Evolutionary conservation across 1,140 invertebrate genomes (phyloP), one percentile per base, ranked within the genome.

Genomic region (Drosophila neocordata): DNA sequence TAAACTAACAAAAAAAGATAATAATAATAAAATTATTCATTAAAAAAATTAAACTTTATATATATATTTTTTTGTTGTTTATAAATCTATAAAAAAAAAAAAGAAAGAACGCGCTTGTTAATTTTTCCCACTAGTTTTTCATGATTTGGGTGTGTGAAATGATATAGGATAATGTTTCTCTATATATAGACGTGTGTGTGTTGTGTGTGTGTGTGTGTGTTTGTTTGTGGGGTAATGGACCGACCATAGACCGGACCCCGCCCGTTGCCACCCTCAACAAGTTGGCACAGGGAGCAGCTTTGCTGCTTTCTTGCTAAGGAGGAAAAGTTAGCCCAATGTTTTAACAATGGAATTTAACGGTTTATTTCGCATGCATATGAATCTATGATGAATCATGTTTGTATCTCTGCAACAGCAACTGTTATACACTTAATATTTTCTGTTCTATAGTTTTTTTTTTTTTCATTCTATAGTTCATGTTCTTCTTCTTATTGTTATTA

Each of bases 21-120:
- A 80, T 77, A 69, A 64, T 67, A 63, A 73, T 61, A 73, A 76
- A 79, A 72, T 67, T 57, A 68, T 78, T 71, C 58, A 69, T 78
- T 69, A 63, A 79, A 69, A 73, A 78, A 75, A 68, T 71, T 68
- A 41, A 79, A 64, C 58, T 77, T 74, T 71, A 75, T 67, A 74
- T 77, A 71, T 71, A 75, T 67, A 74, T 48, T 69, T 74, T 69
- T 57, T 48, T 69, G 69, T 65, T 57, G 62, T 73, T 68, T 73
- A 55, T 56, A 56, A 56, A 34, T 56, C 31, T 56, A 34, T 35
- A 8, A 69, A 58, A 71, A 67, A 31, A 55, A 55, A 55, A 75
- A 71, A 24, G 37, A 62, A 63, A 66, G 24, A 44, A 48, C 41
- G 41, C 41, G 41, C 41, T 48, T 7, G 18, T 20, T 48, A 18